A percentile compares a stretch with the other conserved stretches of the same genome.
Evolutionary conservation across 2,113 vertebrate species (phyloP).

Genomic region (Ctenodactylus gundi): DNA sequence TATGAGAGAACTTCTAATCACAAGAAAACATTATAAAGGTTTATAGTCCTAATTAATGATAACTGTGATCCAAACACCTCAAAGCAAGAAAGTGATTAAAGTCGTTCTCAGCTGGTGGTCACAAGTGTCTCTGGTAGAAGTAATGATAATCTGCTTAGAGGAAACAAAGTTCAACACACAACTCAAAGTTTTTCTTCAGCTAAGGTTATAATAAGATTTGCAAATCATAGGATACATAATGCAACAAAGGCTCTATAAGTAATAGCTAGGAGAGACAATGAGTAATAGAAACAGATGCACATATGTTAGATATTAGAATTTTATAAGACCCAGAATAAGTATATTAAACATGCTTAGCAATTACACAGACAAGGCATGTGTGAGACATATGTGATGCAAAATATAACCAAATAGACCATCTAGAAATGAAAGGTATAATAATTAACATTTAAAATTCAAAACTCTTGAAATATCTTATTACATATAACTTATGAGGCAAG

Average conservation of each 20-base stretch:
- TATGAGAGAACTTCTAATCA: not conserved
- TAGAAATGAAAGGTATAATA: not conserved
- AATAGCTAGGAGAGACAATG: not conserved
- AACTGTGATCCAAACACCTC: not conserved
- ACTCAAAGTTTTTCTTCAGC: not conserved
- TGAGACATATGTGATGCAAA: not conserved
- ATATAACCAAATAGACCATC: not conserved
- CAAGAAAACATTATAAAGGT: not conserved
- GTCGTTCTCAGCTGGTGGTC: not conserved
- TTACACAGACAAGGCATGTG: not conserved
- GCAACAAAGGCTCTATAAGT: not conserved
- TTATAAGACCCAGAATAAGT: not conserved
- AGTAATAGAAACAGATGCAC: not conserved
- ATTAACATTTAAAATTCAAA: constrained; percentile 26
- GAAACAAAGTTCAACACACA: constrained; percentile 1
- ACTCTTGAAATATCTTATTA: constrained; percentile 24
- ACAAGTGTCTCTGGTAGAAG: not conserved
- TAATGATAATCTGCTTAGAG: not conserved
- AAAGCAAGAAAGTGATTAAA: constrained; percentile 13
- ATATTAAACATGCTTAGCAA: not conserved
- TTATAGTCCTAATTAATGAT: not conserved
- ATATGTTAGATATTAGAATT: constrained; percentile 23
- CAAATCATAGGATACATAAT: not conserved
- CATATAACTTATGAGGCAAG: not conserved
- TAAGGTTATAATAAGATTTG: not conserved